A percentile compares a stretch with the other conserved stretches of the same genome.
These are phyloP conservation scores for Phoxinus dragarum DNA, from an alignment of 2,797 vertebrate species.

Conservation along the genomic window DNA sequence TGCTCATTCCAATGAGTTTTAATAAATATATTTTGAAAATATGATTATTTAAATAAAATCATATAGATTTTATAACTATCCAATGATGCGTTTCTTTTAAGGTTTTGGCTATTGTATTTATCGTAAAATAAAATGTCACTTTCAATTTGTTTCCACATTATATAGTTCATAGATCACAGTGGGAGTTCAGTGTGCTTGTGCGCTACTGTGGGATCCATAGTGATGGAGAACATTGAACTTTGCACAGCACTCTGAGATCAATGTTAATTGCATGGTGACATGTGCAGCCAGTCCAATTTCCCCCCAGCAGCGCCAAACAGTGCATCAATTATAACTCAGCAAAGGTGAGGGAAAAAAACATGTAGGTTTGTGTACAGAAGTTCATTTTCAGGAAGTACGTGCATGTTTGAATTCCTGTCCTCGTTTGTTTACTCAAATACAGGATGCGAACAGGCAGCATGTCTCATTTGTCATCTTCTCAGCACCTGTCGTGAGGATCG, in stretches of 20 bases:
- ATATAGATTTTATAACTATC: not conserved
- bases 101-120: not conserved
- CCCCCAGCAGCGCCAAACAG: not conserved
- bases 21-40: not conserved
- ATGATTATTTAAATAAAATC: not conserved
- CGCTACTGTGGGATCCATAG: constrained; percentile 32
- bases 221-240: constrained; percentile 51
- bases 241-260: constrained; percentile 40
- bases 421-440: constrained; percentile 15
- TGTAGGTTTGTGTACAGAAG: constrained; percentile 25
- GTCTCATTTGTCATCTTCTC: constrained; percentile 6
- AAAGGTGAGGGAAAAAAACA: not conserved
- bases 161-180: not conserved
- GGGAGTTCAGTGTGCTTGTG: not conserved
- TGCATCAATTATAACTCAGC: constrained; percentile 44
- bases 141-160: not conserved
- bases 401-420: constrained; percentile 11
- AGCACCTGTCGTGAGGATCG: constrained; percentile 15
- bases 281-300: constrained; percentile 19
- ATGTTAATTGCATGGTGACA: constrained; percentile 50
- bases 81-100: not conserved
- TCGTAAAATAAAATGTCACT: not conserved
- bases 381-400: constrained; percentile 21
- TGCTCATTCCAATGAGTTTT: not conserved
- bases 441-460: constrained; percentile 6